Evolutionary conservation across 2,888 invertebrate species (phyloP), one percentile per base, ranked within the genome.

Genomic region (Drosophila paranaensis): DNA sequence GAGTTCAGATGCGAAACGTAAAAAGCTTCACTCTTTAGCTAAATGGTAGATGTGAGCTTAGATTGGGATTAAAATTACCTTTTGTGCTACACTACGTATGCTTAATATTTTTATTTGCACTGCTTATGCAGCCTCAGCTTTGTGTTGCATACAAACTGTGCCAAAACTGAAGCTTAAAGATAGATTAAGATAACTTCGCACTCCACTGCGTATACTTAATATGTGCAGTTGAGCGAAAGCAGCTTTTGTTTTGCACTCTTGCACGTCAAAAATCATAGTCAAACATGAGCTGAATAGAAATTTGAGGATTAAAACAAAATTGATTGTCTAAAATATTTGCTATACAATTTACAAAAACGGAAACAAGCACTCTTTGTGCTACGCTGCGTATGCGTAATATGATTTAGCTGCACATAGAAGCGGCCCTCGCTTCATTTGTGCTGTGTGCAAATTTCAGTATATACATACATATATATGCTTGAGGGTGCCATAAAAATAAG

Each of bases 371-470:
- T n/a, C 10, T 6, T 6, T 6, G 30, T n/a, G 6, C 10, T 37
- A n/a, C 25, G 53, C 5, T 33, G 61, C 25, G 43, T 60, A 25
- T 54, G n/a, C 39, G 16, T n/a, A 11, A 60, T 13, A 35, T 35
- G 33, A 13, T 16, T 20, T 8, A 16, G 33, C 3, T 33, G 35
- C 35, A 35, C 30, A 20, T 35, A 40, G 8, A 25, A 40, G 35
- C 55, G 14, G 39, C 61, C 67, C 67, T 60, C 56, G 77, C 37
- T 10, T 42, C 57, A 71, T 75, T 72, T 63, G 76, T 54, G 67
- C 61, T 69, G 65, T 63, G 81, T 70, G 82, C 78, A 72, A 80
- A 81, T 82, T 73, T 64, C 25, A 57, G 63, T 60, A 66, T 71
- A 46, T 75, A 71, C 57, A 66, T 71, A 46, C 72, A 39, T 61